These are phyloP conservation scores for Fabriciana adippe DNA, from an alignment of 2,888 invertebrate species.

Conservation along the genomic window DNA sequence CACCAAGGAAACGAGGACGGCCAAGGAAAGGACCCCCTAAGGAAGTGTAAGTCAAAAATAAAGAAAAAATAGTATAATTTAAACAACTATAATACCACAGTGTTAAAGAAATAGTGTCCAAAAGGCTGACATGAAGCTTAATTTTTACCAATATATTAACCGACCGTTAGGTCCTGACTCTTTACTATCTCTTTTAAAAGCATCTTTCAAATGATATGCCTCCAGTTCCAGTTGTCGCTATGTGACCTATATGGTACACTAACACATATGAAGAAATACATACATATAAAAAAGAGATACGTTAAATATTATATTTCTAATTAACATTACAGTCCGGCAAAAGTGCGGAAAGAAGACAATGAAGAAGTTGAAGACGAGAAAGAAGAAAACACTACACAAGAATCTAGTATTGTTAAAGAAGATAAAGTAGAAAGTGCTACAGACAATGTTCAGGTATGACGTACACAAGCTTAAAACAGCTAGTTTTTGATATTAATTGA, in stretches of 20 bases:
- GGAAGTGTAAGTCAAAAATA: slow-evolving; percentile 49
- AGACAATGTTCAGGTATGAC: slow-evolving; percentile 22
- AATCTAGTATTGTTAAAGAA: slow-evolving; percentile 23
- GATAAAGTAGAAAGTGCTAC: slow-evolving; percentile 13
- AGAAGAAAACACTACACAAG: slow-evolving; percentile 16
- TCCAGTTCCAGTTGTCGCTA: too few species aligned
- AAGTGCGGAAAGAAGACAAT: slow-evolving; percentile 56
- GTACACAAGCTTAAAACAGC: not conserved
- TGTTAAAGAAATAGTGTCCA: too few species aligned
- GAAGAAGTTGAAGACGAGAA: slow-evolving; percentile 41
- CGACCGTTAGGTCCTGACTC: too few species aligned
- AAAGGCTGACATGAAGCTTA: too few species aligned
- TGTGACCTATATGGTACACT: too few species aligned
- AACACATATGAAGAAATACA: too few species aligned
- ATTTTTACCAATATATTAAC: too few species aligned
- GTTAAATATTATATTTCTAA: not conserved
- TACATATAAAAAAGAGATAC: too few species aligned
- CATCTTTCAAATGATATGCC: too few species aligned
- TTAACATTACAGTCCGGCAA: slow-evolving; percentile 51
- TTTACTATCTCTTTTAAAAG: too few species aligned
- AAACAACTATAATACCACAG: not conserved
- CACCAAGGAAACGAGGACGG: slow-evolving; percentile 63
- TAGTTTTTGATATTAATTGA: too few species aligned
- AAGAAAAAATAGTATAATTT: not conserved
- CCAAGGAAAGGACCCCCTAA: slow-evolving; percentile 59